These are phyloP conservation scores for Mythimna impura DNA, from an alignment of 2,888 invertebrate species.

Conservation along the genomic window DNA sequence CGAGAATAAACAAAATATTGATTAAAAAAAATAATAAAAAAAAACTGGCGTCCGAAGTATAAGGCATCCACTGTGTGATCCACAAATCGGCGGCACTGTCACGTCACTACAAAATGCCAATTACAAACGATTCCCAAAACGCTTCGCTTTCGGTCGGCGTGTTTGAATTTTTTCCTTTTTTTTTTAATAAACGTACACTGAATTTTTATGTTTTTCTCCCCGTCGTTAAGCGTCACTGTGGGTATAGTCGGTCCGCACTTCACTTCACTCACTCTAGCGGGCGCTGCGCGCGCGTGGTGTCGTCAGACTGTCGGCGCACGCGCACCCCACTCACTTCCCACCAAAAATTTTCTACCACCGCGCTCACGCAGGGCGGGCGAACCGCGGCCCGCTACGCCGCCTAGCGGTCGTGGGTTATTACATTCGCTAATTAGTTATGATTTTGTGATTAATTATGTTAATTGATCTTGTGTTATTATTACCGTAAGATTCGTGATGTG, in stretches of 20 bases:
- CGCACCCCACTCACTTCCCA: slow-evolving; percentile 90
- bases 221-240: slow-evolving; percentile 76
- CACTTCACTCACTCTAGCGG: slow-evolving; percentile 82
- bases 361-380: slow-evolving; percentile 73
- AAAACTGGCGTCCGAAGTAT: slow-evolving; percentile 80
- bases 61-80: slow-evolving; percentile 81
- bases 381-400: slow-evolving; percentile 83
- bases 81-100: slow-evolving; percentile 82
- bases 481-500: slow-evolving; percentile 59
- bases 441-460: slow-evolving; percentile 64
- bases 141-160: slow-evolving; percentile 72
- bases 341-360: slow-evolving; percentile 89
- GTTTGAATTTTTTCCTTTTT: slow-evolving; percentile 68
- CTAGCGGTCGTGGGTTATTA: slow-evolving; percentile 62
- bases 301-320: slow-evolving; percentile 85
- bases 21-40: slow-evolving; percentile 69
- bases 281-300: slow-evolving; percentile 84
- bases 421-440: slow-evolving; percentile 61
- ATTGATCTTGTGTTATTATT: slow-evolving; percentile 62
- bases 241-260: slow-evolving; percentile 70
- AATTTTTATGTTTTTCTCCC: slow-evolving; percentile 66
- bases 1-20: slow-evolving; percentile 59
- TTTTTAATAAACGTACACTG: slow-evolving; percentile 82
- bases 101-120: slow-evolving; percentile 90
- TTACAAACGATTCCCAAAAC: slow-evolving; percentile 86